Evolutionary conservation across 2,113 vertebrate species (phyloP), one percentile per base, ranked within the genome.

Genomic region (Hymenochirus boettgeri): DNA sequence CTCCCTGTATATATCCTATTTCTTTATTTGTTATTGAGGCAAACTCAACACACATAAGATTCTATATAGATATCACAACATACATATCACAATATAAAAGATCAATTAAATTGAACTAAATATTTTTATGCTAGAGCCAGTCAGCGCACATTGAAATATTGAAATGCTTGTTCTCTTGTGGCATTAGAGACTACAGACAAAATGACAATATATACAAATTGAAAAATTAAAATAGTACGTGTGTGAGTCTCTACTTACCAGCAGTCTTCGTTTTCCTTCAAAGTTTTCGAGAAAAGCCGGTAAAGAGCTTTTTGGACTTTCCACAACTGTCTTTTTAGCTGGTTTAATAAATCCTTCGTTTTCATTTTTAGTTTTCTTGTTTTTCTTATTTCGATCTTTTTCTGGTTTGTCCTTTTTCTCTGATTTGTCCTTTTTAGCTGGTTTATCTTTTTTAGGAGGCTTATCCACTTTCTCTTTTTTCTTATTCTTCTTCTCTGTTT

Each of bases 401-500:
- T 89, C 86, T 3, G 77, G 78, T 60, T 91, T 91, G 35, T 57
- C 83, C 72, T 88, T 92, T 75, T 91, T 90, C 64, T 94, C 93
- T 1, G 80, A 42, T 69, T 92, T 95, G 17, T 83, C 82, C 66
- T 89, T 92, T 76, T 91, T 98, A 60, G 73, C 62, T 1, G 80
- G 77, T 73, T 94, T 96, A 37, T 93, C 87, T 24, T 69, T 82
- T 73, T 85, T 89, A 22, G 82, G 79, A 22, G 82, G 45, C 63
- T 86, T 90, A 52, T 87, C 83, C 11, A 69, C 6, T 74, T 89
- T 88, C 46, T 92, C 88, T 2, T 70, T 85, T 75, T 93, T 86
- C 27, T 87, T 98, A 78, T 92, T 96, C 72, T 92, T 95, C 82
- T 96, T 99, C 69, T 94, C 91, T 0, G 77, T 62, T 69, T 90